Percentiles rank a stretch among this genome's conserved stretches.
Conservation (phyloP, 2,888 invertebrate species). For the Geophilus truncorum region DNA sequence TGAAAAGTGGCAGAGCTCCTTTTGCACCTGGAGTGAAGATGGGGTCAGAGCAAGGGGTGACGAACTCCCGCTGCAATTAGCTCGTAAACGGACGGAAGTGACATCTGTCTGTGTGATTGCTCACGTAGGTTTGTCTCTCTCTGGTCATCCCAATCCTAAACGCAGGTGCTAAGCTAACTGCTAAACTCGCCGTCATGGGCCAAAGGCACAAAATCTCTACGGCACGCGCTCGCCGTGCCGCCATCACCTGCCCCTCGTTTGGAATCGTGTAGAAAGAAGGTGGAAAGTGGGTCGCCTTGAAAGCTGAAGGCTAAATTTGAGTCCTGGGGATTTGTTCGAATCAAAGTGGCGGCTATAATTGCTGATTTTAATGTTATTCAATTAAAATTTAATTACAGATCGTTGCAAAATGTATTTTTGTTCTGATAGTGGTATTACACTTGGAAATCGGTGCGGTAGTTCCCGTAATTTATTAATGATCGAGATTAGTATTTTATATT, state of each 20-base stretch:
- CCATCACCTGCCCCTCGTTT: neutral
- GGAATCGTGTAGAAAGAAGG: neutral
- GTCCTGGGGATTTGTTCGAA: neutral
- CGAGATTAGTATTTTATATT: too few species aligned
- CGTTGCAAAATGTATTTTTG: neutral
- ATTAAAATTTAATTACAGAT: neutral
- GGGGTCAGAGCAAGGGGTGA: conserved; percentile 11
- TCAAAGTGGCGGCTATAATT: neutral
- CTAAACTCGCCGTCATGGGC: neutral
- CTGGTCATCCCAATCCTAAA: neutral
- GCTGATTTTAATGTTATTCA: neutral
- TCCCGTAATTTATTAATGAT: too few species aligned
- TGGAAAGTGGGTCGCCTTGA: neutral
- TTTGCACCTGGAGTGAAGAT: conserved; percentile 14
- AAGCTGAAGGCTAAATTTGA: neutral
- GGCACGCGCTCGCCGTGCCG: neutral
- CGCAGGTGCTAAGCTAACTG: neutral
- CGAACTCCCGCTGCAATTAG: conserved; percentile 8
- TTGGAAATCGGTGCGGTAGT: too few species aligned
- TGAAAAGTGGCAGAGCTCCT: conserved; percentile 14
- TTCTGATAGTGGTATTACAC: too few species aligned
- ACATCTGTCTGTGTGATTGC: conserved; percentile 13
- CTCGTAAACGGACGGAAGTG: neutral
- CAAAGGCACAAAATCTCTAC: conserved; percentile 12
- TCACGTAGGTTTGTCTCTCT: neutral